Evolutionary conservation across 1,140 invertebrate genomes (phyloP), one percentile per base, ranked within the genome.

Genomic region (Drosophila biarmipes): DNA sequence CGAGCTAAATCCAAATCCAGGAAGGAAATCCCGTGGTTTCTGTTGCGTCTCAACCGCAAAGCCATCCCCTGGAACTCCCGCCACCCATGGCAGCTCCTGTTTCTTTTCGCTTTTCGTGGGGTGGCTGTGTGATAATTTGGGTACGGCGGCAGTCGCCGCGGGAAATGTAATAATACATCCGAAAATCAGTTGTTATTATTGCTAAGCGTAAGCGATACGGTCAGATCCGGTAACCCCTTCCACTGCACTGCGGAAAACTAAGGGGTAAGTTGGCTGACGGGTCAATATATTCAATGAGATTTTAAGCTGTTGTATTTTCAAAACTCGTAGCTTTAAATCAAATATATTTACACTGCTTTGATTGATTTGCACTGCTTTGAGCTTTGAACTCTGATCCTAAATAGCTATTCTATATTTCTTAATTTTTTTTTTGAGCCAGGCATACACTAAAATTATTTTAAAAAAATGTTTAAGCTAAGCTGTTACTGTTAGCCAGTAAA

Each of bases 111-210:
- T 0, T 17, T 27, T 34, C 12, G 53, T 45, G 76, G 80, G 81
- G 81, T 80, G 71, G 80, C 80, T 85, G 80, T 85, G 80, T 67
- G 80, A 85, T 85, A 85, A 85, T 85, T 85, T 85, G 80, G 80
- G 76, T 85, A 80, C 76, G 67, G 58, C 73, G 52, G 55, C 78
- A 52, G 15, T 68, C 80, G 71, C 82, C 69, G 66, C 82, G 82
- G 82, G 82, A 86, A 86, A 86, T 78, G 78, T 78, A 86, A 86
- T 86, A 86, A 86, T 86, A 86, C 82, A 86, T 86, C 78, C 82
- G 81, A 86, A 86, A 86, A 86, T 86, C 81, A 86, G 81, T 86
- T 86, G 81, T 86, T 86, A 85, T 85, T 86, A 80, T 86, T 86
- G 73, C 73, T 86, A 80, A 86, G 73, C 81, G 81, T 80, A 86